Evolutionary conservation across 2,797 vertebrate genomes (phyloP).

Genomic region (Hippopotamyrus pictus): DNA sequence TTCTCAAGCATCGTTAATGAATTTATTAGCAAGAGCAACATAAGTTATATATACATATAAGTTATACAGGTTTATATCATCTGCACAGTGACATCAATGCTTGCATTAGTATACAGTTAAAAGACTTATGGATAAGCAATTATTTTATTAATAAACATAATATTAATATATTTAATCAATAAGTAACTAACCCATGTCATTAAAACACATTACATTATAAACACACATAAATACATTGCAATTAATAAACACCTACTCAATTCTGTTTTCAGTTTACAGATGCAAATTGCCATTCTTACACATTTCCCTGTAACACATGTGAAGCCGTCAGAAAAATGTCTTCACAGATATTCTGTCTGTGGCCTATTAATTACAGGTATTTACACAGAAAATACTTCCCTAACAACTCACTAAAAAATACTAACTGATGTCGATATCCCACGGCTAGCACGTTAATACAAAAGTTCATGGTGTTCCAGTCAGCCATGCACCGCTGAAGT

Average conservation of each 20-base stretch:
- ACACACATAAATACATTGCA: neutral
- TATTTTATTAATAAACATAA: constrained; percentile 26
- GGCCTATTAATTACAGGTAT: neutral
- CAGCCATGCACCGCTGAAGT: neutral
- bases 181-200: neutral
- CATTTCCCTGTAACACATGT: neutral
- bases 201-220: neutral
- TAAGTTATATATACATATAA: neutral
- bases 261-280: neutral
- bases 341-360: neutral
- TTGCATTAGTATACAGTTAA: neutral
- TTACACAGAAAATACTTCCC: neutral
- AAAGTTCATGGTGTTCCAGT: neutral
- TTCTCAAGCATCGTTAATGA: neutral
- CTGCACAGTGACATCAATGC: neutral
- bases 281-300: neutral
- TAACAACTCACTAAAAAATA: neutral
- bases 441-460: neutral
- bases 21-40: neutral
- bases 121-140: neutral
- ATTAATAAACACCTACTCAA: neutral
- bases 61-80: neutral
- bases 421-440: neutral
- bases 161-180: neutral
- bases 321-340: neutral